These are phyloP conservation scores for Scylla paramamosain DNA, from an alignment of 1,140 invertebrate species.

Conservation along the genomic window DNA sequence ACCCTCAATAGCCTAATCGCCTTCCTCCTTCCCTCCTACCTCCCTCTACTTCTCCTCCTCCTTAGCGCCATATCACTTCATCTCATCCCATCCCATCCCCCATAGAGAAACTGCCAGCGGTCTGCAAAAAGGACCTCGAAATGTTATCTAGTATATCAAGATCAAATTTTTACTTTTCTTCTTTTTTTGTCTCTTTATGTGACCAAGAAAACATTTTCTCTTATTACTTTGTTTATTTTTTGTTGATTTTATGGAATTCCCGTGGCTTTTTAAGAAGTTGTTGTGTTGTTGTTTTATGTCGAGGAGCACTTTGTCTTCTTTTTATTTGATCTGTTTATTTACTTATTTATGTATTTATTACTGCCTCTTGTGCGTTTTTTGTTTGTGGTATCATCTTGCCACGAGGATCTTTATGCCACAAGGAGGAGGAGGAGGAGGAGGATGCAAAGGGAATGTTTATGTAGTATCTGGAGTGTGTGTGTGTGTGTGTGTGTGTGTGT, in stretches of 20 bases:
- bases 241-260: too few relatives aligned
- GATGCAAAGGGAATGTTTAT: background rate
- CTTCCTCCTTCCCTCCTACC: background rate
- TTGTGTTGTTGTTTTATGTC: too few relatives aligned
- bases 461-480: background rate
- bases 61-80: background rate
- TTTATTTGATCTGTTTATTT: too few relatives aligned
- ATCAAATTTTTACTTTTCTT: background rate
- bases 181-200: background rate
- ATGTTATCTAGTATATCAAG: background rate
- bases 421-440: background rate
- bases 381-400: too few relatives aligned
- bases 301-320: too few relatives aligned
- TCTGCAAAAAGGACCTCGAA: too few relatives aligned
- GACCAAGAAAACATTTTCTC: background rate
- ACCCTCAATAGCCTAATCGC: background rate
- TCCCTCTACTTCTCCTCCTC: background rate
- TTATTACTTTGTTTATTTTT: too few relatives aligned
- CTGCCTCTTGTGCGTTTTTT: too few relatives aligned
- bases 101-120: too few relatives aligned
- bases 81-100: background rate
- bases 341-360: too few relatives aligned
- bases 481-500: constrained; percentile 38
- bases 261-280: too few relatives aligned
- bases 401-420: too few relatives aligned